Conservation (phyloP, 1,140 invertebrate species). For the Gonatopus flavifemur region DNA sequence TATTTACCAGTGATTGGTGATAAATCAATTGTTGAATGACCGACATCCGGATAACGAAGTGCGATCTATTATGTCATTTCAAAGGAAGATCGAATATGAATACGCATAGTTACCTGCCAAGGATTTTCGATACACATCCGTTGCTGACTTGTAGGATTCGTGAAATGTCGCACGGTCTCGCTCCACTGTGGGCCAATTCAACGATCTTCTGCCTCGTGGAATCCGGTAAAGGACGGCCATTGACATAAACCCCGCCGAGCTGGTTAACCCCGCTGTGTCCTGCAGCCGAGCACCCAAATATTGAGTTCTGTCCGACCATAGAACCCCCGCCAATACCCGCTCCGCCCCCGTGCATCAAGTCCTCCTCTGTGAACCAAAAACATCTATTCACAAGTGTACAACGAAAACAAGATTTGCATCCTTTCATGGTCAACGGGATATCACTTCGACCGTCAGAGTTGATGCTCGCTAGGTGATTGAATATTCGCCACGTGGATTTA, state of each 20-base stretch:
- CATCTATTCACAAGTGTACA: constrained; percentile 24
- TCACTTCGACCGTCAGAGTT: not conserved
- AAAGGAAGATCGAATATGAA: too few species aligned
- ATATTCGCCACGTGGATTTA: too few species aligned
- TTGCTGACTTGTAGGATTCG: constrained; percentile 95
- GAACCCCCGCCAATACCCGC: constrained; percentile 51
- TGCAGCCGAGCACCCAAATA: constrained; percentile 76
- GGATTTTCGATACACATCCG: constrained; percentile 93
- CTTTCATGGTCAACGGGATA: not conserved
- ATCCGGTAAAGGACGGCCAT: constrained; percentile 95
- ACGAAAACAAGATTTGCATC: too few species aligned
- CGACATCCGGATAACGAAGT: too few species aligned
- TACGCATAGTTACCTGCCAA: constrained; percentile 81
- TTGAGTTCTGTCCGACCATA: constrained; percentile 63
- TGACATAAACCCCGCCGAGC: constrained; percentile 97
- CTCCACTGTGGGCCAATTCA: constrained; percentile 94
- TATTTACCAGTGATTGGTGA: too few species aligned
- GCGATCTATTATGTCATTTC: too few species aligned
- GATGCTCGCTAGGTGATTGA: too few species aligned
- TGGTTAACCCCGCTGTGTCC: constrained; percentile 98
- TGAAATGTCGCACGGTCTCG: constrained; percentile 97
- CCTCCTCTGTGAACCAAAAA: constrained; percentile 53
- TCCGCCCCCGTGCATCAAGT: constrained; percentile 56
- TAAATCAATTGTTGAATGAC: too few species aligned
- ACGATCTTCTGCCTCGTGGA: constrained; percentile 97